Evolutionary conservation across 2,888 invertebrate genomes (phyloP).

Genomic region (Erebia epiphron): DNA sequence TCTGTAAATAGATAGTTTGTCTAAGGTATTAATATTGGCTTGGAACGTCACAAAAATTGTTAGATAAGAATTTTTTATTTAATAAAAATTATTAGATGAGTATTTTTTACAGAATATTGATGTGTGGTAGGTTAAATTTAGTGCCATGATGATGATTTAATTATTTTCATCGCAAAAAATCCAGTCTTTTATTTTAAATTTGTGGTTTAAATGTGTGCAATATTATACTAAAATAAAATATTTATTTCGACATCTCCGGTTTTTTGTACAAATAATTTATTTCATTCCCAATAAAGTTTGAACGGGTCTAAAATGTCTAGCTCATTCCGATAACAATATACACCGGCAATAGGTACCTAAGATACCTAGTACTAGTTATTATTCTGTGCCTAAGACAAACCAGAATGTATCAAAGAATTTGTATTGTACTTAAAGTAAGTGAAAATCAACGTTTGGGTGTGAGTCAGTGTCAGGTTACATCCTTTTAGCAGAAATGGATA

Average conservation of each 20-base stretch:
- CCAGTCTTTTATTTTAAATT: conserved; percentile 2
- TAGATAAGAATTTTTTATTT: background rate
- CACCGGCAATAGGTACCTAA: too few relatives aligned
- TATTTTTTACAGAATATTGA: background rate
- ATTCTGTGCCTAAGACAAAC: too few relatives aligned
- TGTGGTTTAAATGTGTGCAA: conserved; percentile 8
- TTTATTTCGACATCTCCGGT: background rate
- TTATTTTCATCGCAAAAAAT: conserved; percentile 1
- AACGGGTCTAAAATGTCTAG: too few relatives aligned
- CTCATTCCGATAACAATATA: too few relatives aligned
- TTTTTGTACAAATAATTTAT: background rate
- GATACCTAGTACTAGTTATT: too few relatives aligned
- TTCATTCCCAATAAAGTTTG: background rate
- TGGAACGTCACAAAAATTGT: background rate
- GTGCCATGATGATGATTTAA: conserved; percentile 6
- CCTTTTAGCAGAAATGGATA: conserved; percentile 26
- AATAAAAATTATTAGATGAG: background rate
- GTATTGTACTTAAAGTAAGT: background rate
- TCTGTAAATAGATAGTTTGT: background rate
- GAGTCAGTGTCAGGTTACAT: conserved; percentile 4
- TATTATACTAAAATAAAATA: background rate
- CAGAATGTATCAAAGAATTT: background rate
- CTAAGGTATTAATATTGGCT: background rate
- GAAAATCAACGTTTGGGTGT: conserved; percentile 1
- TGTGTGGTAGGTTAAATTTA: background rate